These are phyloP conservation scores for Balanococcus diminutus DNA, from an alignment of 2,888 invertebrate species.

Conservation along the genomic window DNA sequence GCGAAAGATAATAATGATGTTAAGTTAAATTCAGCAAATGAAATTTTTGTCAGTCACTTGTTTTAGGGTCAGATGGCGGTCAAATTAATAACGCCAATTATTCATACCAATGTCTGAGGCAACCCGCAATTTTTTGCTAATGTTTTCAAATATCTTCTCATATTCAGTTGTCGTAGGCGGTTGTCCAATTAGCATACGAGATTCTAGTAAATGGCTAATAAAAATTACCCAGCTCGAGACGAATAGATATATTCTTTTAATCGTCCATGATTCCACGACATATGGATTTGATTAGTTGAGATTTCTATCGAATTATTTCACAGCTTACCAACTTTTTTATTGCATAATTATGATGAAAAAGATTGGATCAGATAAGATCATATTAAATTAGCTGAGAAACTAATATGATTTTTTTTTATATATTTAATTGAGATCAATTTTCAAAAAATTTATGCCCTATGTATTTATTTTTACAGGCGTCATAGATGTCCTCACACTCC, in stretches of 20 bases:
- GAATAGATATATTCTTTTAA: background rate
- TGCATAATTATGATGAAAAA: background rate
- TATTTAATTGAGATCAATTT: too few relatives aligned
- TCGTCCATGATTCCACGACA: background rate
- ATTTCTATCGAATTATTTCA: background rate
- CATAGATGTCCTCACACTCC: constrained; percentile 80
- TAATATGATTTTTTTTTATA: too few relatives aligned
- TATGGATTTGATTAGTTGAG: background rate
- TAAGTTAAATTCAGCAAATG: background rate
- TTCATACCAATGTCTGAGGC: background rate
- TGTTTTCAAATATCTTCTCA: background rate
- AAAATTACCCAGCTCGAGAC: background rate
- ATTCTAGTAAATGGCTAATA: background rate
- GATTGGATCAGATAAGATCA: background rate
- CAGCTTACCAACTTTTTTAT: background rate
- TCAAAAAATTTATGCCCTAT: background rate
- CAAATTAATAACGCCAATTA: constrained; percentile 39
- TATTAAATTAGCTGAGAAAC: background rate
- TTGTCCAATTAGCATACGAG: constrained; percentile 34
- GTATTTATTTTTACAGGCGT: constrained; percentile 66
- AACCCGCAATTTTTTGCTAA: background rate
- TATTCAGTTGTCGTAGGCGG: background rate
- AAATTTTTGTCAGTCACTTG: background rate
- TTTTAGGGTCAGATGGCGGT: constrained; percentile 10
- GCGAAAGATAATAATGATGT: constrained; percentile 17